Evolutionary conservation across 2,113 vertebrate species (phyloP).

Genomic region (Lethenteron reissneri): DNA sequence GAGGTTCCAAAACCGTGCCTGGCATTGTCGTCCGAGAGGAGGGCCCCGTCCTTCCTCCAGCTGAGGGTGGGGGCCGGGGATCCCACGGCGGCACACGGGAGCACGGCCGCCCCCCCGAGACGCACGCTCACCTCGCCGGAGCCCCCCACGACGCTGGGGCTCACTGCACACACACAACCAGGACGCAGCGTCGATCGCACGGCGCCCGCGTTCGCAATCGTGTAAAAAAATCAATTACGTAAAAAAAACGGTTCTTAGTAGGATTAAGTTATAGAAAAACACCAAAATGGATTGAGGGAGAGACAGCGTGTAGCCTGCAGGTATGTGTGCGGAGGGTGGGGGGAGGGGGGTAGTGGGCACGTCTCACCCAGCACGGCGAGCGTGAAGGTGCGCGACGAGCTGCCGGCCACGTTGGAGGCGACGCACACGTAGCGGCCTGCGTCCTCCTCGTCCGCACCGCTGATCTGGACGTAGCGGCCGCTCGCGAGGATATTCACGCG

Average conservation of each 20-base stretch:
- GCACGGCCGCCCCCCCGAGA: conserved; percentile 25
- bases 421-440: conserved; percentile 55
- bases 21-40: conserved; percentile 34
- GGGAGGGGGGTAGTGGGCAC: background rate
- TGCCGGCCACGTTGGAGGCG: conserved; percentile 65
- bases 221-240: too few relatives aligned
- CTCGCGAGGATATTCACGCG: conserved; percentile 51
- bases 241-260: too few relatives aligned
- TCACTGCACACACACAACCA: conserved; percentile 25
- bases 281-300: too few relatives aligned
- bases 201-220: too few relatives aligned
- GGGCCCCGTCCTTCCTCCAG: conserved; percentile 71
- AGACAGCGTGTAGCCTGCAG: too few relatives aligned
- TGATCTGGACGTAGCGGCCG: conserved; percentile 75
- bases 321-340: too few relatives aligned
- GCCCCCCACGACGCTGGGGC: conserved; percentile 42
- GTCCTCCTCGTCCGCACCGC: conserved; percentile 49
- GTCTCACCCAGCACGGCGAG: conserved; percentile 55
- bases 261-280: too few relatives aligned
- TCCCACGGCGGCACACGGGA: conserved; percentile 51
- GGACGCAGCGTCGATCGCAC: too few relatives aligned
- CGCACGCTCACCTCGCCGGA: conserved; percentile 25
- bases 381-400: conserved; percentile 45
- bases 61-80: conserved; percentile 50
- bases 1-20: conserved; percentile 15